phyloP scores from a whole-genome alignment of 2,797 vertebrate genomes.

The Coilia nasus region DNA sequence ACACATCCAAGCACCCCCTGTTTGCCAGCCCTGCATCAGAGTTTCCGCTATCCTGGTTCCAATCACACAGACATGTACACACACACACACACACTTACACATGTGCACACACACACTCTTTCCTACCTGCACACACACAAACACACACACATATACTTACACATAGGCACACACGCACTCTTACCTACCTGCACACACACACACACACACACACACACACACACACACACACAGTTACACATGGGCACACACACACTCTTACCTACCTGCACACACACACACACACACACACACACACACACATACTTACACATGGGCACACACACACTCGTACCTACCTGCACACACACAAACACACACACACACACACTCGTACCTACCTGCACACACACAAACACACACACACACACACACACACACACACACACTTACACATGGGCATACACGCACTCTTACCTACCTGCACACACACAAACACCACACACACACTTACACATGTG shows the following conservation, averaged over 20 bases:
- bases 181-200: not conserved
- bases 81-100: too few relatives aligned
- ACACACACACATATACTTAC: too few relatives aligned
- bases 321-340: too few relatives aligned
- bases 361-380: too few relatives aligned
- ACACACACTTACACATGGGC: not conserved
- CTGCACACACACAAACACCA: not conserved
- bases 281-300: not conserved
- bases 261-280: not conserved
- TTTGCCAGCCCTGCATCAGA: conserved; percentile 34
- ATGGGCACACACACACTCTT: not conserved
- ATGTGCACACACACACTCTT: too few relatives aligned
- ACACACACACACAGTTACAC: not conserved
- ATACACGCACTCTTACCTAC: not conserved
- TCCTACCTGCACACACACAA: too few relatives aligned
- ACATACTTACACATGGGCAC: too few relatives aligned
- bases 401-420: too few relatives aligned
- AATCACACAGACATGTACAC: not conserved
- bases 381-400: too few relatives aligned
- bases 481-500: not conserved
- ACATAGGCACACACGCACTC: not conserved
- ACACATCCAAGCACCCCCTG: conserved; percentile 31
- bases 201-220: not conserved
- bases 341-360: too few relatives aligned
- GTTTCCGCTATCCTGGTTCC: not conserved